Conservation (phyloP, 1,140 invertebrate species). For the Camponotus vicinus region DNA sequence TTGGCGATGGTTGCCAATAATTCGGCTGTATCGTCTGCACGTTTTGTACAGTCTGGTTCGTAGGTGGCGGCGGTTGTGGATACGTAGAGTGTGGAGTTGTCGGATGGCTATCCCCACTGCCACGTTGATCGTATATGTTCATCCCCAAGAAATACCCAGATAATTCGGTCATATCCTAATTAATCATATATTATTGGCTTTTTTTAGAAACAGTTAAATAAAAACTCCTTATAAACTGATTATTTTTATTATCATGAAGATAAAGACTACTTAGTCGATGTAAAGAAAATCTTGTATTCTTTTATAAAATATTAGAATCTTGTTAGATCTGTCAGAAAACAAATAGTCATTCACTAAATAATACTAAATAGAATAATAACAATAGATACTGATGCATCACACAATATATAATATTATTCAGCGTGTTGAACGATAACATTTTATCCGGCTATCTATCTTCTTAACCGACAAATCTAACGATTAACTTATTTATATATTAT, state of each 20-base stretch:
- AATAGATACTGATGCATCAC: background rate
- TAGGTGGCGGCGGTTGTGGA: conserved; percentile 77
- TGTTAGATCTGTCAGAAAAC: background rate
- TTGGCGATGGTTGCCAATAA: conserved; percentile 83
- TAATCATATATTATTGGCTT: background rate
- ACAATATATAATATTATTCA: background rate
- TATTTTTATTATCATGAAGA: too few species aligned
- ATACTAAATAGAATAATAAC: background rate
- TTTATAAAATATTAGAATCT: background rate
- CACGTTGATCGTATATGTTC: conserved; percentile 83
- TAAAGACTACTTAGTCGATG: too few species aligned
- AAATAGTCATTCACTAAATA: background rate
- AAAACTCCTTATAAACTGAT: background rate
- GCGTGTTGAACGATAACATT: too few species aligned
- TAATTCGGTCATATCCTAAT: conserved; percentile 81
- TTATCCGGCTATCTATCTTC: too few species aligned
- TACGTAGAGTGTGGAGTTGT: conserved; percentile 79
- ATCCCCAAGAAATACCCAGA: conserved; percentile 84
- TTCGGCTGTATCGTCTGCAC: conserved; percentile 79
- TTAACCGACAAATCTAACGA: background rate
- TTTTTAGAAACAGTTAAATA: background rate
- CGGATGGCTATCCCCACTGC: conserved; percentile 77
- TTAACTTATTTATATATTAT: background rate
- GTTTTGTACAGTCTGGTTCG: conserved; percentile 76
- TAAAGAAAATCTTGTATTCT: too few species aligned